Evolutionary conservation across 2,888 invertebrate genomes (phyloP), one percentile per base, ranked within the genome.

Genomic region (Malthinus flaveolus): DNA sequence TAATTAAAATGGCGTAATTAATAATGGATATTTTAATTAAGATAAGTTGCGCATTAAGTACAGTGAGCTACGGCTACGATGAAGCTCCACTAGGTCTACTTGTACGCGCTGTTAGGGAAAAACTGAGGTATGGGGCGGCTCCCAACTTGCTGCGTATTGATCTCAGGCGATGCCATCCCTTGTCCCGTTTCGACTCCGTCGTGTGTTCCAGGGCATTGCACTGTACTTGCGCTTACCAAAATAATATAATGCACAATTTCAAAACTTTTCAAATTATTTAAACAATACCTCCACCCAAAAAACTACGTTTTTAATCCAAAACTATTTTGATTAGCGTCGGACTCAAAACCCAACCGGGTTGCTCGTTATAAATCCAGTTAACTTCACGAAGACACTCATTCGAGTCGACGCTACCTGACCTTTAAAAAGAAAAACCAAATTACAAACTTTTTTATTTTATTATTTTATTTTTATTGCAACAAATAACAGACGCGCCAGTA

Each of bases 111-210:
- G 59, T 58, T 65, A 34, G 52, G 56, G 60, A 56, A 55, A 44
- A 62, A 65, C 65, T 65, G 60, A 63, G 59, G 59, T 47, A 54
- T 63, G 63, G 65, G 65, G 65, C 65, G 65, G 65, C 60, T 63
- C 65, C 65, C 65, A 56, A 63, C 60, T 50, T 37, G 48, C 59
- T 48, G 49, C 53, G 63, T 65, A 65, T 65, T 65, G 65, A 65
- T 65, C 65, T 56, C 56, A 50, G 46, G 58, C 65, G 61, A 61
- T 63, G 56, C 56, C 54, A 58, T 59, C 59, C 61, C 59, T 61
- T 62, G 61, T 62, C 52, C 61, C 59, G 55, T 59, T 53, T 57
- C 54, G 32, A 56, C 56, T 46, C 49, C 55, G 56, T 45, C 36
- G 56, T 23, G 23, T 56, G 36, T 56, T 49, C 51, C 52, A 51